Conservation (phyloP, 2,888 invertebrate genomes). For the Julus scandinavius region DNA sequence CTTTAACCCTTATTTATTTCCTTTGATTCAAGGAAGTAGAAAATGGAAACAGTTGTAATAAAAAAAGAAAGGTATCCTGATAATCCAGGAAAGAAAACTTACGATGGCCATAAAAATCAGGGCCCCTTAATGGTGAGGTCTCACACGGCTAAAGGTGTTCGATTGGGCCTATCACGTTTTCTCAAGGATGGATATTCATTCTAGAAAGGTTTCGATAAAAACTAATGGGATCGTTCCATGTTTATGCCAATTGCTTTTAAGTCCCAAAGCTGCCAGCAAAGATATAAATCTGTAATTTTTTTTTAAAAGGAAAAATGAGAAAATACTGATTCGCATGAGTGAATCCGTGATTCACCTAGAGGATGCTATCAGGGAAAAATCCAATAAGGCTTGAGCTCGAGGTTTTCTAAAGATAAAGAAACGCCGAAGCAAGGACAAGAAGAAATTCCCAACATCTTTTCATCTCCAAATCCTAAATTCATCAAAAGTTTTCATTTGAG, state of each 20-base stretch:
- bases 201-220: not conserved
- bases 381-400: not conserved
- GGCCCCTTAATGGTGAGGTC: not conserved
- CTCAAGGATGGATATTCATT: not conserved
- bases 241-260: not conserved
- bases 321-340: conserved; percentile 1
- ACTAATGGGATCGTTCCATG: not conserved
- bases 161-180: not conserved
- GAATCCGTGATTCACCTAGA: not conserved
- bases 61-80: conserved; percentile 11
- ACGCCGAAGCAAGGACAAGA: not conserved
- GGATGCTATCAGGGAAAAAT: not conserved
- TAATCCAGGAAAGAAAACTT: conserved; percentile 1
- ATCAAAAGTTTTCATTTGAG: not conserved
- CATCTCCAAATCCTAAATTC: not conserved
- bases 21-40: not conserved
- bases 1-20: conserved; percentile 27
- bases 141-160: conserved; percentile 23
- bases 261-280: not conserved
- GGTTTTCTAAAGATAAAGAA: not conserved
- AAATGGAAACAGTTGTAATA: not conserved
- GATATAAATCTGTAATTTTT: conserved; percentile 6
- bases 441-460: not conserved
- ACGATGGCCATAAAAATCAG: conserved; percentile 15
- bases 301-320: not conserved